Conservation (phyloP, 2,113 vertebrate genomes). For the Myotis yumanensis region DNA sequence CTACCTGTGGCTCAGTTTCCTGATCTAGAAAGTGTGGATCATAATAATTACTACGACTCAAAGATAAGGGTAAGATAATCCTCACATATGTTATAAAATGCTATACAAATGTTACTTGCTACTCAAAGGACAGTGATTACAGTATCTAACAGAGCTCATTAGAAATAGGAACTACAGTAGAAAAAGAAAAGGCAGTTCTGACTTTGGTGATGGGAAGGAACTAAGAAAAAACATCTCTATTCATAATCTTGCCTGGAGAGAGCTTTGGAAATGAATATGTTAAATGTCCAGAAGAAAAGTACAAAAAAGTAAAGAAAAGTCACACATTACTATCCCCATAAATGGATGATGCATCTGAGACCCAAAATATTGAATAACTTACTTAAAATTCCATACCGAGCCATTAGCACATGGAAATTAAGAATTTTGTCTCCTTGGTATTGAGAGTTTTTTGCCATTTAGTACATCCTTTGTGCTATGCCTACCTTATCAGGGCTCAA, state of each 20-base stretch:
- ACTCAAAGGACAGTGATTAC: neutral
- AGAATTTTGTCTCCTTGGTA: neutral
- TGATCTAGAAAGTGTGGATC: neutral
- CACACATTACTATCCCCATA: neutral
- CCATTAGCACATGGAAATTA: neutral
- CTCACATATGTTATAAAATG: neutral
- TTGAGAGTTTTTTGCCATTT: neutral
- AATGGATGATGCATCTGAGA: neutral
- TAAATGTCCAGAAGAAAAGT: slow-evolving; percentile 25
- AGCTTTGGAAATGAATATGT: neutral
- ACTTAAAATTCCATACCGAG: neutral
- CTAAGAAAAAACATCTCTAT: neutral
- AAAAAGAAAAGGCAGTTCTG: neutral
- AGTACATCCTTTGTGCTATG: neutral
- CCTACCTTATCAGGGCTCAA: neutral
- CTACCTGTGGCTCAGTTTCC: neutral
- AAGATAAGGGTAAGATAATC: neutral
- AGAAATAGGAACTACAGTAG: neutral
- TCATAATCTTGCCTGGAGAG: neutral
- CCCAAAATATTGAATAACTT: neutral
- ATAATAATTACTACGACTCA: neutral
- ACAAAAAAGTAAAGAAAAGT: slow-evolving; percentile 28
- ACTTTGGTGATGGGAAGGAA: neutral
- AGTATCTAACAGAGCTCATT: neutral
- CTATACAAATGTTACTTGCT: neutral